Conservation (phyloP, 2,797 vertebrate species). For the Tamandua tetradactyla region DNA sequence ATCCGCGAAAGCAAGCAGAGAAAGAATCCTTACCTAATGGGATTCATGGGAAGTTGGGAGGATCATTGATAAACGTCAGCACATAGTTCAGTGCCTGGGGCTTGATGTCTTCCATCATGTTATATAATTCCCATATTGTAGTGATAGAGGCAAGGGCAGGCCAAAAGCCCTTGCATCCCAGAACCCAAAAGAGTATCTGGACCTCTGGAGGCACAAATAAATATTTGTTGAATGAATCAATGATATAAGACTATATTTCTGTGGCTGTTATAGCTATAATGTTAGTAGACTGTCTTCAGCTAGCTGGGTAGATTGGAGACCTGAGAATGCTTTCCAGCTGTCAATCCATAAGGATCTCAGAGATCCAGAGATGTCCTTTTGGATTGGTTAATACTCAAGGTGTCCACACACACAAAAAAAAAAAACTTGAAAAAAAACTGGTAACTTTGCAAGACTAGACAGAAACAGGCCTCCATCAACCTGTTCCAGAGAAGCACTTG, state of each 20-base stretch:
- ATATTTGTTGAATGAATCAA: neutral
- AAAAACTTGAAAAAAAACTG: neutral
- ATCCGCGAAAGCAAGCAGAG: slow-evolving; percentile 33
- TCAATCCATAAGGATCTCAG: neutral
- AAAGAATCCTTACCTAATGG: slow-evolving; percentile 47
- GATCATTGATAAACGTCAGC: neutral
- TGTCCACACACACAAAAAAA: no score
- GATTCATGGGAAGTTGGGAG: neutral
- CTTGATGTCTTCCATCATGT: neutral
- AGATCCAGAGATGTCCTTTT: neutral
- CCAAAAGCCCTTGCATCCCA: neutral
- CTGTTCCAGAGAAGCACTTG: neutral
- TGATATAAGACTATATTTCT: neutral
- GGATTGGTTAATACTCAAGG: neutral
- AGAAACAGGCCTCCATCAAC: neutral
- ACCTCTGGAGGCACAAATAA: neutral
- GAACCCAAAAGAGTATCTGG: neutral
- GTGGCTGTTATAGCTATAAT: neutral
- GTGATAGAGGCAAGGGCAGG: neutral
- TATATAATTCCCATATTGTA: slow-evolving; percentile 11
- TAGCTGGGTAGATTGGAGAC: neutral
- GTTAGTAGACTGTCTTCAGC: neutral
- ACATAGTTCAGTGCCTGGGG: neutral
- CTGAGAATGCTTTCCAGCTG: neutral
- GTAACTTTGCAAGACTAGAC: neutral